phyloP scores from a whole-genome alignment of 2,113 vertebrate genomes.

The Bungarus multicinctus region DNA sequence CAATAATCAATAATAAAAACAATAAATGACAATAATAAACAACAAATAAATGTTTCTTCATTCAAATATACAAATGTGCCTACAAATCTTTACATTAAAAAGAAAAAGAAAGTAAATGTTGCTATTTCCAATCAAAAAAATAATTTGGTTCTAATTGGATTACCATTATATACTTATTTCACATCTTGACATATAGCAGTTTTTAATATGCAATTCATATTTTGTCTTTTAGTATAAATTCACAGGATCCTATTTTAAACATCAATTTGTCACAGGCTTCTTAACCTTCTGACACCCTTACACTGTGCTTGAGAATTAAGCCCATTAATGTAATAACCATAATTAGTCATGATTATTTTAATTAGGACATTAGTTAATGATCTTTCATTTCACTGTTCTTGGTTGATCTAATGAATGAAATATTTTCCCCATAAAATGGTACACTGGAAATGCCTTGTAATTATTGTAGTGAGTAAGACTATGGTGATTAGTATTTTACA shows the following conservation, averaged over 20 bases:
- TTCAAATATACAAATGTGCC: neutral
- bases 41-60: neutral
- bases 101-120: neutral
- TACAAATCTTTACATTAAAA: neutral
- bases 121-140: neutral
- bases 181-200: conserved; percentile 3
- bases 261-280: conserved; percentile 64
- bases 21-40: neutral
- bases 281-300: conserved; percentile 68
- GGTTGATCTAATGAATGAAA: conserved; percentile 69
- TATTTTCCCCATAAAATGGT: conserved; percentile 62
- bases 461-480: neutral
- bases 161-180: neutral
- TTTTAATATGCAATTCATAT: conserved; percentile 11
- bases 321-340: conserved; percentile 73
- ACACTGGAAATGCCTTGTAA: conserved; percentile 18
- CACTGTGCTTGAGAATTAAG: conserved; percentile 68
- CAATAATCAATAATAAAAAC: neutral
- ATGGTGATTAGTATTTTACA: neutral
- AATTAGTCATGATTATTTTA: conserved; percentile 76
- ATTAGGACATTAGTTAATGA: conserved; percentile 72
- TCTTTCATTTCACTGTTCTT: conserved; percentile 67
- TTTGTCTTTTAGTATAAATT: conserved; percentile 44
- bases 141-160: neutral
- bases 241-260: conserved; percentile 55